Percentiles rank a stretch among this genome's conserved stretches.
Conservation (phyloP, 2,888 invertebrate species). For the Portevinia maculata region DNA sequence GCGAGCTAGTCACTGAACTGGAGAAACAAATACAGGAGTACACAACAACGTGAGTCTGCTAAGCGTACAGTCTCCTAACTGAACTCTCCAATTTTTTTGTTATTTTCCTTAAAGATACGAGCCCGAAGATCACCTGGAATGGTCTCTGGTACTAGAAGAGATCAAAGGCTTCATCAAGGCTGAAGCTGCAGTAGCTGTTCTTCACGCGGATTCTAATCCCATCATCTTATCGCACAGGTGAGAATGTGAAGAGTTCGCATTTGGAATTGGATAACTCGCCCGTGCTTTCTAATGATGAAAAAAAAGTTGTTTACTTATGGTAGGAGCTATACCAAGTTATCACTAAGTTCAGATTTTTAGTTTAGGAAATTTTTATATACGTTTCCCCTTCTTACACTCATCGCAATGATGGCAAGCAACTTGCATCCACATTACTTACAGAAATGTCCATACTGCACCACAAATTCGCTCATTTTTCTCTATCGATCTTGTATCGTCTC, state of each 20-base stretch:
- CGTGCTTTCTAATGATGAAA: constrained; percentile 82
- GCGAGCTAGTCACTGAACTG: constrained; percentile 95
- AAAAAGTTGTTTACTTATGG: constrained; percentile 39
- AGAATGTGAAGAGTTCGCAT: constrained; percentile 75
- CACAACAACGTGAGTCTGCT: constrained; percentile 87
- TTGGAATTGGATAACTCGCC: constrained; percentile 78
- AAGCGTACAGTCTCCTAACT: constrained; percentile 3
- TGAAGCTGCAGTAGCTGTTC: constrained; percentile 93
- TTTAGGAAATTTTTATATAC: constrained; percentile 64
- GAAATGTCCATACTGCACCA: constrained; percentile 75
- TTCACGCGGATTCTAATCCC: constrained; percentile 93
- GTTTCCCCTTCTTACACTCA: constrained; percentile 57
- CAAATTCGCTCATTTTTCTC: constrained; percentile 80
- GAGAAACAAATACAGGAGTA: constrained; percentile 97
- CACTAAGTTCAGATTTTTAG: constrained; percentile 62
- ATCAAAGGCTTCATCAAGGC: constrained; percentile 97
- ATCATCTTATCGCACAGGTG: constrained; percentile 94
- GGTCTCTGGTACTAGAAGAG: constrained; percentile 96
- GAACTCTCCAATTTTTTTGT: constrained; percentile 1
- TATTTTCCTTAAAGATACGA: constrained; percentile 85
- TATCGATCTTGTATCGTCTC: constrained; percentile 75
- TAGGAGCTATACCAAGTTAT: constrained; percentile 72
- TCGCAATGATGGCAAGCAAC: constrained; percentile 68
- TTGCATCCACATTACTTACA: constrained; percentile 51
- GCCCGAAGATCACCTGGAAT: constrained; percentile 98